phyloP scores from a whole-genome alignment of 2,797 vertebrate genomes.

The Gymnopithys bicolor region DNA sequence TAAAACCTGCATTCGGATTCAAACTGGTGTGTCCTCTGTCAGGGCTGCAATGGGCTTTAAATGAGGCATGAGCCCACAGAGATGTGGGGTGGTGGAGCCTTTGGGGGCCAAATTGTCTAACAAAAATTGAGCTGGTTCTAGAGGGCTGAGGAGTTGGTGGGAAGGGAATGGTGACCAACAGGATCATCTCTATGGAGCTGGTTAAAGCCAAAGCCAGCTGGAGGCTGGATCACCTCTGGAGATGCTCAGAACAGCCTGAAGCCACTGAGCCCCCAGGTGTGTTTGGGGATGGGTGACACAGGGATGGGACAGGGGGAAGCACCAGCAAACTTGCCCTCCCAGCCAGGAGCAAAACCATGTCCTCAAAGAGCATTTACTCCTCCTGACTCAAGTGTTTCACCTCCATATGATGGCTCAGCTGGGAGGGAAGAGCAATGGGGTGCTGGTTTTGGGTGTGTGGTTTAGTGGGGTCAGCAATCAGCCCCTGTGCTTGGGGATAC shows the following conservation, averaged over 20 bases:
- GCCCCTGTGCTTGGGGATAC: fast-evolving
- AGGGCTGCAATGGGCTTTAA: neutral
- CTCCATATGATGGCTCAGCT: fast-evolving
- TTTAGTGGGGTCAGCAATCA: neutral
- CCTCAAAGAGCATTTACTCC: neutral
- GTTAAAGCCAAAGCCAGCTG: neutral
- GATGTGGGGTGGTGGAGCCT: neutral
- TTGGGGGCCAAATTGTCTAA: neutral
- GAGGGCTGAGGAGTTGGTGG: neutral
- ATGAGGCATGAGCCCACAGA: fast-evolving
- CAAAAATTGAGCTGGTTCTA: neutral
- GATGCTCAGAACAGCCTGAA: neutral
- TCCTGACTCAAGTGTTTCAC: neutral
- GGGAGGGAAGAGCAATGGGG: neutral
- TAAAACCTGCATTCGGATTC: conserved; percentile 52
- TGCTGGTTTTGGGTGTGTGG: neutral
- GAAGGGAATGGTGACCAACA: neutral
- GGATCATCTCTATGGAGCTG: neutral
- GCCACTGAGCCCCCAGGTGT: fast-evolving
- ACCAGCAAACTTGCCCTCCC: fast-evolving
- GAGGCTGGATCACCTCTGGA: neutral
- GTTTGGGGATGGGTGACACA: neutral
- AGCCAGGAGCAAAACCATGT: neutral
- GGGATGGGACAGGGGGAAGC: fast-evolving
- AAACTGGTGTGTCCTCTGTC: neutral